Evolutionary conservation across 2,888 invertebrate genomes (phyloP).

Genomic region (Auanema sp.): DNA sequence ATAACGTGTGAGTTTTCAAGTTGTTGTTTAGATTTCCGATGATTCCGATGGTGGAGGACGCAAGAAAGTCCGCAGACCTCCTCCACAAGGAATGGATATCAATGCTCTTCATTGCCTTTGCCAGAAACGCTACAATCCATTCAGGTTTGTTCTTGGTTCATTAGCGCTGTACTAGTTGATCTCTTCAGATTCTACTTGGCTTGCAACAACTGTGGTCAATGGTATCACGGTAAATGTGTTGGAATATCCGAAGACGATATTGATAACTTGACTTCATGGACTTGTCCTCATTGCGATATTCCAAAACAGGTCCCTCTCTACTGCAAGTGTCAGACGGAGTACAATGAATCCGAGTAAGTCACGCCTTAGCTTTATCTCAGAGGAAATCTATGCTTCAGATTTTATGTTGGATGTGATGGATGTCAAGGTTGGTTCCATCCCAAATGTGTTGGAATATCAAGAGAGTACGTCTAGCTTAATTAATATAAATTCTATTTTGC

Average conservation of each 20-base stretch:
- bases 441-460: conserved; percentile 80
- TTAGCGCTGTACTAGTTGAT: background rate
- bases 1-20: too few species aligned
- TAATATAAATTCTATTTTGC: background rate
- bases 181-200: conserved; percentile 81
- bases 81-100: conserved; percentile 21
- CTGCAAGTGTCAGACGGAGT: conserved; percentile 92
- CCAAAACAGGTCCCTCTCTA: conserved; percentile 77
- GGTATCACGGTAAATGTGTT: conserved; percentile 97
- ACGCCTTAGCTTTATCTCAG: conserved; percentile 11
- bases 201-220: conserved; percentile 94
- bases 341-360: conserved; percentile 88
- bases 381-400: conserved; percentile 71
- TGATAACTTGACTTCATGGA: conserved; percentile 79
- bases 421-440: conserved; percentile 99
- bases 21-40: background rate
- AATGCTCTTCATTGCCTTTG: conserved; percentile 37
- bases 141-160: conserved; percentile 17
- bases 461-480: conserved; percentile 55
- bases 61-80: too few species aligned
- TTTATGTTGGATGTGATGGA: conserved; percentile 97
- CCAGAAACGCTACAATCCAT: conserved; percentile 32
- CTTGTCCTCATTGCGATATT: conserved; percentile 66
- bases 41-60: conserved; percentile 11
- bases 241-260: conserved; percentile 88